A percentile compares a stretch with the other conserved stretches of the same genome.
phyloP scores from a whole-genome alignment of 2,113 vertebrate genomes.

The Sminthopsis crassicaudata region DNA sequence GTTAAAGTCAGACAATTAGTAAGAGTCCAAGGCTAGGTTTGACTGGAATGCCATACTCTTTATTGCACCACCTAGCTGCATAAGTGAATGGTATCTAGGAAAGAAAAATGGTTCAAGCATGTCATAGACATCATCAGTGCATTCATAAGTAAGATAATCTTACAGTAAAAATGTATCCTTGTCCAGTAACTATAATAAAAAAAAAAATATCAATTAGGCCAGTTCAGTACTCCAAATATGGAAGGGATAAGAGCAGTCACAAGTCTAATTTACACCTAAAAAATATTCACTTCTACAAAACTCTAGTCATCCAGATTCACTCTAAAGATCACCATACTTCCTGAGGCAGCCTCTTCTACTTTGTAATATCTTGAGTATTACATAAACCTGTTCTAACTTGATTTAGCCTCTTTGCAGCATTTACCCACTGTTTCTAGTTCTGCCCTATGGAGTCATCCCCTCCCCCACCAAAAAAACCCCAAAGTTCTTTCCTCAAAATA shows the following conservation, averaged over 20 bases:
- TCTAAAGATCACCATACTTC: neutral
- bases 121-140: neutral
- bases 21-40: neutral
- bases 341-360: neutral
- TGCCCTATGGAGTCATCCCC: neutral
- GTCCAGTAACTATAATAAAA: neutral
- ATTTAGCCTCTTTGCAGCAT: neutral
- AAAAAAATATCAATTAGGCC: neutral
- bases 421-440: neutral
- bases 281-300: neutral
- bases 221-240: neutral
- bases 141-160: neutral
- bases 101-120: rapidly evolving
- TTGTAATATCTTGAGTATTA: neutral
- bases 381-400: neutral
- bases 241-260: neutral
- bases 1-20: neutral
- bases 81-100: neutral
- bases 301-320: neutral
- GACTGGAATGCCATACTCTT: neutral
- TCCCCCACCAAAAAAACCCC: too few species aligned
- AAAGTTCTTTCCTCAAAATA: neutral
- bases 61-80: neutral
- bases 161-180: neutral
- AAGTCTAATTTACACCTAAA: neutral